Base-by-base conservation (phyloP, 2,113 vertebrate genomes). In the Peromyscus californicus region DNA sequence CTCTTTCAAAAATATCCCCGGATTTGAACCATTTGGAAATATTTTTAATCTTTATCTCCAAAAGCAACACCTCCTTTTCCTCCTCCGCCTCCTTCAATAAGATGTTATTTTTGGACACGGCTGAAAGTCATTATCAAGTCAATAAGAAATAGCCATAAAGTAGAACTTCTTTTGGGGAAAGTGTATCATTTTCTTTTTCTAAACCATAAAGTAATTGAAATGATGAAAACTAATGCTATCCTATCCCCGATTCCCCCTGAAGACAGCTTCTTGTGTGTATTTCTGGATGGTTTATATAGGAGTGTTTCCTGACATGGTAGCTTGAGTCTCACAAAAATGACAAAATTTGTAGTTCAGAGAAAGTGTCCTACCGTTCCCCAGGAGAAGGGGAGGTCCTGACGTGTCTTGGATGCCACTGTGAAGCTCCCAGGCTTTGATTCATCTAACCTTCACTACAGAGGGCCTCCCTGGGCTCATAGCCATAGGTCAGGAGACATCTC, bases 1-100 rank as follows among this genome's bases (percentile, higher is more conserved):
- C 19, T 75, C 63, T 92, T 89, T 69, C 67, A 9, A 69, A 89
- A 85, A 54, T 11, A 86, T 51, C 51, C 51, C 51, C 51, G 9
- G 51, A 51, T 51, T 51, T 51, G 51, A 51, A 51, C 51, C 51
- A 51, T 85, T 33, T 51, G 16, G 29, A 89, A 95, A 24, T 3
- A 5, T 7, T 75, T 67, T 75, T n/a, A n/a, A 16, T 85, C 39
- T 92, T 82, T 87, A 74, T 91, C 96, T 96, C 45, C 42, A 88
- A 90, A 94, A 45, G 33, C 89, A 72, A 93, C 57, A 8, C 15
- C 3, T 67, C 48, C 22, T 33, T 29, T 21, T 74, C 19, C 15
- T 63, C n/a, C 17, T 70, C 33, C 59, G 39, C 31, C 26, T 75
- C 5, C 61, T 85, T 79, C 16, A 89, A 9, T 72, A 78, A 83